These are phyloP conservation scores for Elmis aenea DNA, from an alignment of 2,888 invertebrate species.

Conservation along the genomic window DNA sequence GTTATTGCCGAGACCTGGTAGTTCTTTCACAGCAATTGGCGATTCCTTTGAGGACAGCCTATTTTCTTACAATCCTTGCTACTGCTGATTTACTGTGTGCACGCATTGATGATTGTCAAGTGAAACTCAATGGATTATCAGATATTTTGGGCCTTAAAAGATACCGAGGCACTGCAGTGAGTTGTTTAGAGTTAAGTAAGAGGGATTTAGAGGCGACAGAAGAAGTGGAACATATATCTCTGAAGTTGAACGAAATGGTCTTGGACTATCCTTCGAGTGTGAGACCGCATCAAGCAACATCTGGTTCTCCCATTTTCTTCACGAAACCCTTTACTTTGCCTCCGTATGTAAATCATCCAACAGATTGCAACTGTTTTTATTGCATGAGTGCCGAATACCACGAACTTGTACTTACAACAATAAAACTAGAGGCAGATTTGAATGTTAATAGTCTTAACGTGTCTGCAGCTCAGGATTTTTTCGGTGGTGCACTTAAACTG, in stretches of 20 bases:
- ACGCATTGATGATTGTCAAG: constrained; percentile 33
- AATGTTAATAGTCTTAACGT: constrained; percentile 22
- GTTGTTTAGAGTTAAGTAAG: no score
- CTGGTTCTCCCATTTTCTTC: constrained; percentile 27
- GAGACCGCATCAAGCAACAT: constrained; percentile 13
- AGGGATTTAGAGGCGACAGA: not conserved
- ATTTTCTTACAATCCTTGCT: constrained; percentile 32
- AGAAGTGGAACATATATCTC: not conserved
- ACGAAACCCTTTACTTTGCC: constrained; percentile 27
- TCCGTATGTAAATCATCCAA: constrained; percentile 24
- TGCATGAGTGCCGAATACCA: constrained; percentile 33
- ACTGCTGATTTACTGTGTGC: constrained; percentile 32
- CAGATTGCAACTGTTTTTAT: constrained; percentile 30
- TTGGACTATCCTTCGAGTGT: constrained; percentile 22
- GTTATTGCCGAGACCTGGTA: constrained; percentile 29
- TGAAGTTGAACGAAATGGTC: constrained; percentile 18
- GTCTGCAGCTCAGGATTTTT: constrained; percentile 21
- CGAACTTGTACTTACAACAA: constrained; percentile 25
- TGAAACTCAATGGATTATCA: constrained; percentile 32
- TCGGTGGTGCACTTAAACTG: constrained; percentile 23
- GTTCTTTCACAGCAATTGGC: constrained; percentile 34
- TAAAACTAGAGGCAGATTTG: constrained; percentile 28
- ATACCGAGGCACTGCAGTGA: no score
- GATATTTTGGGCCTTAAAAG: constrained; percentile 33
- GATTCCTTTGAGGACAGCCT: constrained; percentile 32